Conservation (phyloP, 2,113 vertebrate species). For the Sarotherodon lohbergeri region DNA sequence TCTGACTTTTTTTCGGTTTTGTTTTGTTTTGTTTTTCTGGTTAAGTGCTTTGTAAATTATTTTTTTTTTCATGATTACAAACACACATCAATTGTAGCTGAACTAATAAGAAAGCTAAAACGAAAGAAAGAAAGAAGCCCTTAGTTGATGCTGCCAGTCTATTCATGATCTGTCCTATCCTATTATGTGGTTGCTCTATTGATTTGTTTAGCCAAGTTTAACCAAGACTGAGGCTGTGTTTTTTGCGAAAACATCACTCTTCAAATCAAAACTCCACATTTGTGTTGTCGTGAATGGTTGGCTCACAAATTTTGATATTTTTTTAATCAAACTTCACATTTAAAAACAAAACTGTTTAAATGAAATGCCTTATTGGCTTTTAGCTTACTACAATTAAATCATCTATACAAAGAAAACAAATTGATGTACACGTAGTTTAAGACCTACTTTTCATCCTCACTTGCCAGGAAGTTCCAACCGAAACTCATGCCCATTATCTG, state of each 20-base stretch:
- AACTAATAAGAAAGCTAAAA: background rate
- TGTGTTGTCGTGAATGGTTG: background rate
- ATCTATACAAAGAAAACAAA: background rate
- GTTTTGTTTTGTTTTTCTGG: background rate
- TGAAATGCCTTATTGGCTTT: background rate
- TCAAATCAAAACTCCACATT: background rate
- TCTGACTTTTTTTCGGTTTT: background rate
- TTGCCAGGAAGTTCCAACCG: conserved; percentile 1
- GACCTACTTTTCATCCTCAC: conserved; percentile 14
- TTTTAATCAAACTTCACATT: background rate
- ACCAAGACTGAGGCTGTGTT: background rate
- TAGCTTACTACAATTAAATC: background rate
- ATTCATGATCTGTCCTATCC: conserved; percentile 28
- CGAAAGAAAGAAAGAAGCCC: conserved; percentile 10
- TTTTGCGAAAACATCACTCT: conserved; percentile 7
- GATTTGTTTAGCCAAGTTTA: conserved; percentile 31
- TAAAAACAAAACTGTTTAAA: background rate
- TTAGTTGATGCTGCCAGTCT: conserved; percentile 10
- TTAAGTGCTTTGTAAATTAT: background rate
- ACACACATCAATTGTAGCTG: background rate
- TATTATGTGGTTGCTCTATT: conserved; percentile 35
- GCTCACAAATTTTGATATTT: background rate
- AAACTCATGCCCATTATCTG: conserved; percentile 53
- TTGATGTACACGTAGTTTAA: background rate
- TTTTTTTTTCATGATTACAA: background rate